Evolutionary conservation across 2,113 vertebrate species (phyloP).

Genomic region (Plecturocebus donacophilus): DNA sequence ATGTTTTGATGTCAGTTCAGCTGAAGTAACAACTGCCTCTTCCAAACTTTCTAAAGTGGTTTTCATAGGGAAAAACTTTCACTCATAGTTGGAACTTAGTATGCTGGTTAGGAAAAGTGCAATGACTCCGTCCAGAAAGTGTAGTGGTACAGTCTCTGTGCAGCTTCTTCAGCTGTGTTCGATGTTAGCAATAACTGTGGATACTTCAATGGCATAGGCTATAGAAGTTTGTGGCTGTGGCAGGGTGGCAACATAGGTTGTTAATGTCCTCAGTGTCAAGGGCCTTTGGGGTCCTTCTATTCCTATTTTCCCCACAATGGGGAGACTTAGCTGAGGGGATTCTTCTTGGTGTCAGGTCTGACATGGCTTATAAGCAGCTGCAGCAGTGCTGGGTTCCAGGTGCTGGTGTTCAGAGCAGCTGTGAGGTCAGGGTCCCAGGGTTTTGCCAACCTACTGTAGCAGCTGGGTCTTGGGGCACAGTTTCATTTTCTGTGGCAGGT

Average conservation of each 20-base stretch:
- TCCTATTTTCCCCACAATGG: background rate
- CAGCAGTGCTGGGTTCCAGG: background rate
- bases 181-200: background rate
- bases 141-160: background rate
- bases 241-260: background rate
- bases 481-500: background rate
- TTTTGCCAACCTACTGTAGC: background rate
- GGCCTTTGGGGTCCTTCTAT: background rate
- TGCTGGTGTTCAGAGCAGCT: background rate
- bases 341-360: background rate
- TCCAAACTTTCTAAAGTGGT: no score
- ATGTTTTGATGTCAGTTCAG: no score
- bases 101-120: no score
- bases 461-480: background rate
- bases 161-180: background rate
- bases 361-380: background rate
- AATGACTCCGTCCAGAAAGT: background rate
- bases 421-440: background rate
- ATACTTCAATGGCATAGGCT: background rate
- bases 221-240: background rate
- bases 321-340: background rate
- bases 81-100: no score
- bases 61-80: no score
- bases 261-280: background rate
- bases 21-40: no score